A percentile compares a stretch with the other conserved stretches of the same genome.
Evolutionary conservation across 2,113 vertebrate species (phyloP).

Genomic region (Cavia porcellus): DNA sequence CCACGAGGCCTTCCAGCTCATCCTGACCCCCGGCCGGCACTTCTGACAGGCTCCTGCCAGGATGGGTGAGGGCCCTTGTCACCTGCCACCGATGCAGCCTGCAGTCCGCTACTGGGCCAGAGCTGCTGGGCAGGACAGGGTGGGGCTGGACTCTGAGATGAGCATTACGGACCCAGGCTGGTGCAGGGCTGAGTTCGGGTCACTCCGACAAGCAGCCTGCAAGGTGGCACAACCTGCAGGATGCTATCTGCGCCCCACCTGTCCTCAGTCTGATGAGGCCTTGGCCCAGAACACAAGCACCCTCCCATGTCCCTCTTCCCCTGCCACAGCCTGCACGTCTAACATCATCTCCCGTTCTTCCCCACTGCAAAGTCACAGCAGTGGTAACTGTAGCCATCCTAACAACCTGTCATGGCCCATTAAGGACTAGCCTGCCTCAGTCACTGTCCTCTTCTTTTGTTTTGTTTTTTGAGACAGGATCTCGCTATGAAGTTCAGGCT

Average conservation of each 20-base stretch:
- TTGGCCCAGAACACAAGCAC: neutral
- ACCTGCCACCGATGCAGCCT: neutral
- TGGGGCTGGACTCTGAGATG: neutral
- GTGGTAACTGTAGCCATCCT: neutral
- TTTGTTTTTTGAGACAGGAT: neutral
- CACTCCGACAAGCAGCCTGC: neutral
- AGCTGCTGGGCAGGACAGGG: neutral
- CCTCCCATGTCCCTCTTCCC: neutral
- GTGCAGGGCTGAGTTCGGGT: neutral
- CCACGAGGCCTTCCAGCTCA: slow-evolving; percentile 30
- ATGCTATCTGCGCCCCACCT: neutral
- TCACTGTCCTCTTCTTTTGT: neutral
- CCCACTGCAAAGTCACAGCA: neutral
- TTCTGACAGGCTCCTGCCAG: slow-evolving; percentile 43
- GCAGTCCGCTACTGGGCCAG: neutral
- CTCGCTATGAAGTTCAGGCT: neutral
- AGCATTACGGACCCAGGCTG: neutral
- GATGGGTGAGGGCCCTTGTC: slow-evolving; percentile 56
- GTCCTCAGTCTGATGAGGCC: neutral
- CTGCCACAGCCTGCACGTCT: neutral
- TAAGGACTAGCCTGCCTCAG: neutral
- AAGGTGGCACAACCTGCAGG: neutral
- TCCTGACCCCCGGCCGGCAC: neutral
- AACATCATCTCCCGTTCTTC: neutral
- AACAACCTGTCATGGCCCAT: neutral